Conservation (phyloP, 2,113 vertebrate species). For the Antigone vipio region DNA sequence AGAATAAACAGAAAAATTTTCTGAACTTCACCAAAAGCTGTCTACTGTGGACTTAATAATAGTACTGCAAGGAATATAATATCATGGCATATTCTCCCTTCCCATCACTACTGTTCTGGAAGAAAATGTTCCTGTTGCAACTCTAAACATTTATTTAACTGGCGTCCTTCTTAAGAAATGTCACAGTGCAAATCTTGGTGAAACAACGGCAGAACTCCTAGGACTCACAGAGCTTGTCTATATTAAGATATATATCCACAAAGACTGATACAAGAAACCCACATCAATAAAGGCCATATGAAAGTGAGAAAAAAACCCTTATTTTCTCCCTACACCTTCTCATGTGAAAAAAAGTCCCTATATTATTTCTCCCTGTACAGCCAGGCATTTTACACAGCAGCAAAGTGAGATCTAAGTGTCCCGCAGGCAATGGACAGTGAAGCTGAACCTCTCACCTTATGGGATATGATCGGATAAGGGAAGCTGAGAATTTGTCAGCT, state of each 20-base stretch:
- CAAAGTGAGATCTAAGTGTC: not conserved
- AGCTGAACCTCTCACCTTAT: not conserved
- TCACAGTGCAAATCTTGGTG: not conserved
- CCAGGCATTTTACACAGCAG: not conserved
- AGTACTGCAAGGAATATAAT: not conserved
- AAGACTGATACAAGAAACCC: not conserved
- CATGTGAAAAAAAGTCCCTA: not conserved
- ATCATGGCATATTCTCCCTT: not conserved
- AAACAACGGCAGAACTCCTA: not conserved
- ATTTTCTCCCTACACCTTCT: not conserved
- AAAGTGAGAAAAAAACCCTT: not conserved
- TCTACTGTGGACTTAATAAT: not conserved
- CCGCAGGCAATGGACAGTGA: not conserved
- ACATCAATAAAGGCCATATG: not conserved
- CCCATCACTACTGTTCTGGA: not conserved
- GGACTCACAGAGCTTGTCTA: fast-evolving
- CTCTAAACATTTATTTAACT: not conserved
- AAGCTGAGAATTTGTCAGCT: not conserved
- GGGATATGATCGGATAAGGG: not conserved
- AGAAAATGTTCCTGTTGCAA: not conserved
- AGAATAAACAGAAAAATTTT: not conserved
- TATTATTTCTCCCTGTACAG: not conserved
- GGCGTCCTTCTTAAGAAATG: not conserved
- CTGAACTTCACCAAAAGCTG: not conserved
- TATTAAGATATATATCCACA: not conserved